Evolutionary conservation across 2,113 vertebrate species (phyloP), one percentile per base, ranked within the genome.

Genomic region (Mastomys coucha): DNA sequence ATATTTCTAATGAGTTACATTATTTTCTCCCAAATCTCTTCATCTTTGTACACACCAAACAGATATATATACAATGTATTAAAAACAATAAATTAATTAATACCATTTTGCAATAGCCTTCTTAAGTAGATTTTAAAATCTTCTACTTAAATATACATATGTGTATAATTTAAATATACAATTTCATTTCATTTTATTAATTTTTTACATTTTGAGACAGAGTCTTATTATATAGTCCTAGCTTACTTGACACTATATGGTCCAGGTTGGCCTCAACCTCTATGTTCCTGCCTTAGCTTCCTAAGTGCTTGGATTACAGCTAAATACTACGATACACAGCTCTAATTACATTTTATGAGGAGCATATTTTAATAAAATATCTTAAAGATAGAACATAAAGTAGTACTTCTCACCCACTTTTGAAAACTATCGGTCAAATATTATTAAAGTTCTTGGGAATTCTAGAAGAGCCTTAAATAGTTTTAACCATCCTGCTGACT

Each of bases 401-500:
- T 51, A 75, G 22, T 2, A 88, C 51, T 91, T 86, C 60, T 86
- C 76, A 86, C 28, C 65, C 58, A 65, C 69, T 84, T 91, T 88
- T 88, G 56, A 95, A 76, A 89, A 39, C 77, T 51, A 56, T 33
- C 65, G 5, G 26, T 89, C 87, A 88, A 51, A 76, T 53, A 85
- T 63, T 58, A 93, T 85, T 95, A 91, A 76, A 88, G 60, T 75
- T 56, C 70, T 78, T 80, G 65, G 19, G 11, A n/a, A 96, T 75
- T 63, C n/a, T 72, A 91, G 58, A 94, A 33, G 91, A 77, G 12
- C 63, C 89, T 82, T 88, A 88, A 89, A 93, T 60, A 84, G 88
- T 91, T 56, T 86, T 91, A 85, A 67, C 93, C 39, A 75, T 19
- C 28, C 53, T 28, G 14, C 10, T 80, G 6, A 16, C 24, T 67